Percentiles rank a stretch among this genome's conserved stretches.
Conservation (phyloP, 2,888 invertebrate genomes). For the Perizoma affinitatum region DNA sequence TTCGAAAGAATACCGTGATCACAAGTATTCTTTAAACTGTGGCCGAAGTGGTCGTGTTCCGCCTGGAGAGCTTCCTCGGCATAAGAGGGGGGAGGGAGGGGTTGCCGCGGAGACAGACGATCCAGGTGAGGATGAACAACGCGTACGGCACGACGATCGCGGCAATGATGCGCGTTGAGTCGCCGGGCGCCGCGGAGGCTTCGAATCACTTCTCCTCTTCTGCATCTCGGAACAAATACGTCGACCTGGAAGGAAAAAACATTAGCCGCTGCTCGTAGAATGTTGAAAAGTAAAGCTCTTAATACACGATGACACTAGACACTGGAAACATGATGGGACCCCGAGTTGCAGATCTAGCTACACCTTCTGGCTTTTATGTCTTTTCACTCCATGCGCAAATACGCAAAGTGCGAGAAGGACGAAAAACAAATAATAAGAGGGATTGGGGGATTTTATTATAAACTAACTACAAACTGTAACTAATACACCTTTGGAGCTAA, state of each 20-base stretch:
- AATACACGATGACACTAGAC: too few relatives aligned
- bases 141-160: constrained; percentile 71
- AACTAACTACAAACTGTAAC: too few relatives aligned
- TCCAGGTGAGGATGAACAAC: constrained; percentile 64
- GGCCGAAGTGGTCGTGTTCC: constrained; percentile 10
- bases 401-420: too few relatives aligned
- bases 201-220: constrained; percentile 86
- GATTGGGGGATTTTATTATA: too few relatives aligned
- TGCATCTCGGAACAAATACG: constrained; percentile 92
- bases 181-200: constrained; percentile 60
- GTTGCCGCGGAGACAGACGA: constrained; percentile 54
- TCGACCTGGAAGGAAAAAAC: constrained; percentile 86
- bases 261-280: not conserved
- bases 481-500: too few relatives aligned
- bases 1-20: not conserved
- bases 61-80: constrained; percentile 18
- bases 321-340: too few relatives aligned
- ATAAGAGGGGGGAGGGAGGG: constrained; percentile 23
- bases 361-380: too few relatives aligned
- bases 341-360: too few relatives aligned
- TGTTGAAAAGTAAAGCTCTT: too few relatives aligned
- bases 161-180: constrained; percentile 64
- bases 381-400: too few relatives aligned
- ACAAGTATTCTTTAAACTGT: constrained; percentile 16
- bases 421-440: too few relatives aligned